Evolutionary conservation across 2,113 vertebrate genomes (phyloP).

Genomic region (Galeopterus variegatus): DNA sequence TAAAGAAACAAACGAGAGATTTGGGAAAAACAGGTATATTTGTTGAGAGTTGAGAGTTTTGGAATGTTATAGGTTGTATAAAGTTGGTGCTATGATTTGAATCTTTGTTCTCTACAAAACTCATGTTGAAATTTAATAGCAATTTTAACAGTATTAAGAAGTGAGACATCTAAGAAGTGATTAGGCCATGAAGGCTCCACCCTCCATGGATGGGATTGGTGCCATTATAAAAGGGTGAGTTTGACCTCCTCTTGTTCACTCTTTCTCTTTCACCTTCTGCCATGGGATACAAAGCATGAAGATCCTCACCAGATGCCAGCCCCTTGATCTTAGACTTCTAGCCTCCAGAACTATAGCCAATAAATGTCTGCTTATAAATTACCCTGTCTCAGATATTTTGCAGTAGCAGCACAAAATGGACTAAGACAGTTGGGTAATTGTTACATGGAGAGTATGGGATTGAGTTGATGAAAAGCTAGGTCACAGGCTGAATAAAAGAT

Average conservation of each 20-base stretch:
- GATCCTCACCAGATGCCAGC: no score
- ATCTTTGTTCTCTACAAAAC: not conserved
- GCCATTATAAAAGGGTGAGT: not conserved
- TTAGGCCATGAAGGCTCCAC: not conserved
- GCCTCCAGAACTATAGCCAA: not conserved
- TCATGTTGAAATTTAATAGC: not conserved
- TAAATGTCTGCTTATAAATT: not conserved
- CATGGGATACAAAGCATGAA: not conserved
- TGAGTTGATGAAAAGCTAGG: not conserved
- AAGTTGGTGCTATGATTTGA: not conserved
- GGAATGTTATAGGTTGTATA: not conserved
- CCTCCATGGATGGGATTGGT: not conserved
- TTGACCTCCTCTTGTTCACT: not conserved
- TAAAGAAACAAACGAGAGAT: not conserved
- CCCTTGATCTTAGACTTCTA: not conserved
- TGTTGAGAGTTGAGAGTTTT: not conserved
- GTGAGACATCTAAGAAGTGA: rapidly evolving
- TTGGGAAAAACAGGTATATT: not conserved
- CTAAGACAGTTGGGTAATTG: not conserved
- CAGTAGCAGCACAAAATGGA: not conserved
- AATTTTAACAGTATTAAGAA: no score
- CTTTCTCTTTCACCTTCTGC: not conserved
- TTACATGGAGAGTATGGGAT: not conserved
- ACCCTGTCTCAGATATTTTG: not conserved
- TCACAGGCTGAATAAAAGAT: not conserved